These are phyloP conservation scores for Acanthurus leucopareius DNA, from an alignment of 2,797 vertebrate species.

Conservation along the genomic window DNA sequence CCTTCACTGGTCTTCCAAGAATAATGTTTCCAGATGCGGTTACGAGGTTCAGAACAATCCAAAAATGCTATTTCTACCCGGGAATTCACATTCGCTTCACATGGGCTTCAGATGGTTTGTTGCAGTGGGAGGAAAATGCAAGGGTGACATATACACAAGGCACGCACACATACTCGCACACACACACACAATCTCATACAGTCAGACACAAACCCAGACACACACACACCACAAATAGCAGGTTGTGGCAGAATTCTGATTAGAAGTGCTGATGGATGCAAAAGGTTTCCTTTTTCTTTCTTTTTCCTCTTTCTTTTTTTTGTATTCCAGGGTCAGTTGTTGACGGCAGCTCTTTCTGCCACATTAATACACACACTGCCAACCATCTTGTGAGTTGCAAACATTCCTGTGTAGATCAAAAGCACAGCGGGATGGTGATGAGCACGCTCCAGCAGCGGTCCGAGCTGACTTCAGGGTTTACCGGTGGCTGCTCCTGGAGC, in stretches of 20 bases:
- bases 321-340: conserved; percentile 43
- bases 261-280: conserved; percentile 79
- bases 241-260: conserved; percentile 69
- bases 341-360: conserved; percentile 37
- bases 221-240: conserved; percentile 68
- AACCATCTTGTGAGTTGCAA: conserved; percentile 18
- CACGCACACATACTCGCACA: conserved; percentile 6
- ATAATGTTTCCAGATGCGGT: conserved; percentile 86
- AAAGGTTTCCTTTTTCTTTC: conserved; percentile 30
- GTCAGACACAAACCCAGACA: conserved; percentile 17
- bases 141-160: conserved; percentile 58
- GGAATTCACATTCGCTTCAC: conserved; percentile 64
- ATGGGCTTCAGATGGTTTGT: conserved; percentile 65
- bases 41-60: conserved; percentile 75
- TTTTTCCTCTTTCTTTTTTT: neutral
- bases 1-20: conserved; percentile 78
- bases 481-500: conserved; percentile 29
- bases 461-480: conserved; percentile 42
- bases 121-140: conserved; percentile 57
- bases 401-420: conserved; percentile 62
- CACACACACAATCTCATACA: conserved; percentile 28
- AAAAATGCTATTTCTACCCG: conserved; percentile 78
- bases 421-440: conserved; percentile 36
- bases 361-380: conserved; percentile 10
- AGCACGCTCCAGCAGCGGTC: conserved; percentile 42